phyloP scores from a whole-genome alignment of 2,888 invertebrate genomes.

The Boloria euphrosyne region DNA sequence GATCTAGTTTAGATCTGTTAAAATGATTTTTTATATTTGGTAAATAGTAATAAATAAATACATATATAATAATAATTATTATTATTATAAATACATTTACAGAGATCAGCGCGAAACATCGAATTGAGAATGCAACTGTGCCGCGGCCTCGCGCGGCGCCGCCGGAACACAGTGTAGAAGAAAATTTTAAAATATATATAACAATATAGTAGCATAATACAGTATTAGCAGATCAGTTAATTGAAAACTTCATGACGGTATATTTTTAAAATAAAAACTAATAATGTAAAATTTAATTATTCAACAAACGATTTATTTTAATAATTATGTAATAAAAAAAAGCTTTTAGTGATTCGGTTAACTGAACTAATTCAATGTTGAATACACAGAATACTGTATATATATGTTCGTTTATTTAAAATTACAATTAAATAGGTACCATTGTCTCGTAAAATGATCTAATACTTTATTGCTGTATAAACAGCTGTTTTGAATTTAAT shows the following conservation, averaged over 20 bases:
- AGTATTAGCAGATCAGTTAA: constrained; percentile 11
- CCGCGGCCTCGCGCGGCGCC: constrained; percentile 48
- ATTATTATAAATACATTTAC: constrained; percentile 43
- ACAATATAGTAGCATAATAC: neutral
- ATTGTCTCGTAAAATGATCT: neutral
- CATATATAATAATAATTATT: neutral
- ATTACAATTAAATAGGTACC: neutral
- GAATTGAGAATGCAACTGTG: constrained; percentile 46
- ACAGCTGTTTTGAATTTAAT: neutral
- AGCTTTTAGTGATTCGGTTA: neutral
- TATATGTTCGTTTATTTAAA: neutral
- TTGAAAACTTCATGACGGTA: neutral
- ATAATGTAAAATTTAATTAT: too few relatives aligned
- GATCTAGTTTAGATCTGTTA: too few relatives aligned
- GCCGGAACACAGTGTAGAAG: constrained; percentile 59
- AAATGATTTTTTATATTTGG: too few relatives aligned
- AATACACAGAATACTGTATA: constrained; percentile 7
- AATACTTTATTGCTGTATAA: neutral
- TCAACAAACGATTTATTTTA: too few relatives aligned
- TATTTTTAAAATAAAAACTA: too few relatives aligned
- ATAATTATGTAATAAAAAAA: neutral
- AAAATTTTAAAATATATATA: constrained; percentile 11
- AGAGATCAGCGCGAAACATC: constrained; percentile 65
- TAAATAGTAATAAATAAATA: too few relatives aligned
- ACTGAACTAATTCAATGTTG: neutral